A percentile compares a stretch with the other conserved stretches of the same genome.
phyloP scores from a whole-genome alignment of 2,888 invertebrate species.

The Cynaeus angustus region DNA sequence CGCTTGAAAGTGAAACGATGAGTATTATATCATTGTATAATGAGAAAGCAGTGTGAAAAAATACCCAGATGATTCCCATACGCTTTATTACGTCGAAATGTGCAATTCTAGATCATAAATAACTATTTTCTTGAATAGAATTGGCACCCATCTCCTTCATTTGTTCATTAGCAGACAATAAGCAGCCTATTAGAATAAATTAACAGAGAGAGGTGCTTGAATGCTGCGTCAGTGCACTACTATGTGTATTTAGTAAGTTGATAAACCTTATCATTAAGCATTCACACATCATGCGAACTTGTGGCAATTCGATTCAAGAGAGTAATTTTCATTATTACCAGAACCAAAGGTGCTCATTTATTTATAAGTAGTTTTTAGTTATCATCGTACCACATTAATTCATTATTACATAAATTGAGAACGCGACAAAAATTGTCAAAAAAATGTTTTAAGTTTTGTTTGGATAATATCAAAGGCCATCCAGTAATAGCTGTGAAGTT shows the following conservation, averaged over 20 bases:
- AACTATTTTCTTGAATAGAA: slow-evolving; percentile 51
- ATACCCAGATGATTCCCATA: slow-evolving; percentile 54
- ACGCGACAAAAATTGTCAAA: slow-evolving; percentile 1
- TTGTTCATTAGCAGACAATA: slow-evolving; percentile 27
- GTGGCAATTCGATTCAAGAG: slow-evolving; percentile 42
- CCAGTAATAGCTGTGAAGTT: slow-evolving; percentile 14
- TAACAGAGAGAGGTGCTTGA: slow-evolving; percentile 27
- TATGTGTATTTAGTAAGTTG: slow-evolving; percentile 9
- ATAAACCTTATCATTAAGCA: slow-evolving; percentile 7
- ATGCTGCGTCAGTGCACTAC: slow-evolving; percentile 11
- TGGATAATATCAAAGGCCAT: slow-evolving; percentile 18
- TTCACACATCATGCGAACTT: slow-evolving; percentile 3
- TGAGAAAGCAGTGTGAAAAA: slow-evolving; percentile 57
- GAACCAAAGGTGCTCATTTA: slow-evolving; percentile 69
- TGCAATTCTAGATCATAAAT: slow-evolving; percentile 59
- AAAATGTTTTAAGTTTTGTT: neutral
- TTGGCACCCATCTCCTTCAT: slow-evolving; percentile 34
- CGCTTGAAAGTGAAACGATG: slow-evolving; percentile 52
- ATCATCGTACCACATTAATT: slow-evolving; percentile 43
- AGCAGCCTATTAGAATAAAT: slow-evolving; percentile 24
- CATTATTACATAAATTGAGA: slow-evolving; percentile 52
- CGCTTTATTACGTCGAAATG: slow-evolving; percentile 58
- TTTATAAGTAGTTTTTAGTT: slow-evolving; percentile 62
- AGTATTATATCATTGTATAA: slow-evolving; percentile 55
- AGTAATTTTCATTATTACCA: slow-evolving; percentile 57